Evolutionary conservation across 2,797 vertebrate species (phyloP), one percentile per base, ranked within the genome.

Genomic region (Hoplostethus atlanticus): DNA sequence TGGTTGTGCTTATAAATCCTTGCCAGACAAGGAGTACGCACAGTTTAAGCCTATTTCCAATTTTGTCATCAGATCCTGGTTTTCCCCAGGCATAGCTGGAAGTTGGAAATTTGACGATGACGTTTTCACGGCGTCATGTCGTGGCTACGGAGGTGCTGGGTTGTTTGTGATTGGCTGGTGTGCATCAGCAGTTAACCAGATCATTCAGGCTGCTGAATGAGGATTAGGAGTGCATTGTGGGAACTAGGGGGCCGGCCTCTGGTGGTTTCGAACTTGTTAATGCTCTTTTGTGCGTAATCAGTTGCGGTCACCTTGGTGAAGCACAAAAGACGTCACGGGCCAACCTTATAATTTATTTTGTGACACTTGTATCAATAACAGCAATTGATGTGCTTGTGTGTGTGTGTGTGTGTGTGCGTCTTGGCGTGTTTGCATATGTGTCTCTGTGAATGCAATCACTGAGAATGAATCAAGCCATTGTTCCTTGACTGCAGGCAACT

Each of bases 261-360:
- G 25, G 63, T 38, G 36, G 59, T 51, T 59, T 61, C 40, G 38
- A 61, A 64, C 31, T 48, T 55, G 38, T 76, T 72, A 83, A 69
- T 70, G 25, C 21, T 21, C 48, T 31, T 71, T 21, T 58, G 53
- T 71, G 71, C 48, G 17, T 61, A 60, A 78, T 81, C 68, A 66
- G 74, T 55, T 65, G 44, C 52, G 2, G 65, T 84, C 40, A 61
- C 69, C 71, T 57, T 55, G 52, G 69, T 71, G 71, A 74, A 25
- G 61, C 46, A 48, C 56, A 55, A 60, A 59, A 55, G 30, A 62
- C 17, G 11, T 69, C 64, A 74, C 56, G 36, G 28, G 31, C 68
- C 58, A 60, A 55, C 57, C 44, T 36, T 59, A 9, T 64, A 50
- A 78, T 69, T 68, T 44, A 68, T 68, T 77, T 47, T 70, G 42